Evolutionary conservation across 2,113 vertebrate genomes (phyloP), one percentile per base, ranked within the genome.

Genomic region (Sorex fumeus): DNA sequence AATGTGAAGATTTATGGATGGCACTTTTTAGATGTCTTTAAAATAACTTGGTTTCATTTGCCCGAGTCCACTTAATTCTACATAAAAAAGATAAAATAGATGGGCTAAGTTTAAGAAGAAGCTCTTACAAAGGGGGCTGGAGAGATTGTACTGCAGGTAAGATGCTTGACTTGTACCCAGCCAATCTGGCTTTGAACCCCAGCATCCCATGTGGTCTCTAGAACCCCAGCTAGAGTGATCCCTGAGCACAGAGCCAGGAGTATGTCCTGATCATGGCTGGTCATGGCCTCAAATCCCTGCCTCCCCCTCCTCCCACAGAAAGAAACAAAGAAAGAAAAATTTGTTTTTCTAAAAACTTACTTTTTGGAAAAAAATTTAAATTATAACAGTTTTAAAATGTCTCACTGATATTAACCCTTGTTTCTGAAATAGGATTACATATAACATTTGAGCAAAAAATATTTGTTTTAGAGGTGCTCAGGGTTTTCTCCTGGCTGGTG

Each of bases 1-100:
- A n/a, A 1, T 89, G 47, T 16, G 84, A 91, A 64, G n/a, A 34
- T 84, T 53, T 79, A 76, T 57, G 81, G 16, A 82, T 85, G 3
- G 11, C 40, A 81, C 34, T 71, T 85, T 50, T 74, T 67, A 25
- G 6, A 12, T 18, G 4, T 57, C 77, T 69, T 28, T 90, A 90
- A 93, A 88, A 60, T 92, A 69, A 72, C 10, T 66, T 89, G 6
- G 75, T 94, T 87, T 90, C 67, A 66, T 32, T 5, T 93, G 8
- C 25, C 2, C 72, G 45, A 87, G n/a, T n/a, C 15, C 25, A 45
- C 16, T 64, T 80, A 57, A 32, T 82, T 70, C 6, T 45, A 32
- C 21, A 10, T 15, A 6, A 32, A 83, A 77, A 3, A 47, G 2
- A 62, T 70, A 84, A 30, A 83, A 50, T 60, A 82, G 15, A 36